Conservation (phyloP, 1,140 invertebrate species). For the Carposina sasakii region DNA sequence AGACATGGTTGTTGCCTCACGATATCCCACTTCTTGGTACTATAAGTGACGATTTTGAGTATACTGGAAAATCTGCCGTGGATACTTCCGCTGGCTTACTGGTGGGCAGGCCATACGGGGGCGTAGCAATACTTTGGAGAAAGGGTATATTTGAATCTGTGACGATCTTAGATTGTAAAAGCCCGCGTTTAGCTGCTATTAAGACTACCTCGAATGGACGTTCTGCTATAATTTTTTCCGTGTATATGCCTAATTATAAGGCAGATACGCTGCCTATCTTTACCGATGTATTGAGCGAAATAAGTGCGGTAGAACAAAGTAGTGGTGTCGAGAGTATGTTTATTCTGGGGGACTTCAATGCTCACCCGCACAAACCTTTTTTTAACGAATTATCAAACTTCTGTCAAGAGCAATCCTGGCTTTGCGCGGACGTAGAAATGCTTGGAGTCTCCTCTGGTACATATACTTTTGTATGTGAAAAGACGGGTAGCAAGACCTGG, state of each 20-base stretch:
- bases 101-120: too few relatives aligned
- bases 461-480: constrained; percentile 13
- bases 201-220: too few relatives aligned
- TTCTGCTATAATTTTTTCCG: neutral
- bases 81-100: too few relatives aligned
- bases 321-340: neutral
- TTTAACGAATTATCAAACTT: neutral
- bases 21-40: too few relatives aligned
- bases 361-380: neutral
- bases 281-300: neutral
- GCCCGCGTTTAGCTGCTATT: too few relatives aligned
- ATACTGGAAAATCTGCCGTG: too few relatives aligned
- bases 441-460: neutral
- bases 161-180: too few relatives aligned
- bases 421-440: constrained; percentile 9
- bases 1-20: too few relatives aligned
- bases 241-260: constrained; percentile 7
- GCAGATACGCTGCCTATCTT: neutral
- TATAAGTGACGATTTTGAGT: too few relatives aligned
- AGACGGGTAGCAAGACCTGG: constrained; percentile 12
- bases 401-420: neutral
- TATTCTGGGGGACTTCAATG: constrained; percentile 3
- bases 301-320: neutral
- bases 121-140: too few relatives aligned
- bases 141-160: too few relatives aligned